Percentiles rank a stretch among this genome's conserved stretches.
Evolutionary conservation across 2,888 invertebrate genomes (phyloP).

Genomic region (Leptinotarsa rubiginosa): DNA sequence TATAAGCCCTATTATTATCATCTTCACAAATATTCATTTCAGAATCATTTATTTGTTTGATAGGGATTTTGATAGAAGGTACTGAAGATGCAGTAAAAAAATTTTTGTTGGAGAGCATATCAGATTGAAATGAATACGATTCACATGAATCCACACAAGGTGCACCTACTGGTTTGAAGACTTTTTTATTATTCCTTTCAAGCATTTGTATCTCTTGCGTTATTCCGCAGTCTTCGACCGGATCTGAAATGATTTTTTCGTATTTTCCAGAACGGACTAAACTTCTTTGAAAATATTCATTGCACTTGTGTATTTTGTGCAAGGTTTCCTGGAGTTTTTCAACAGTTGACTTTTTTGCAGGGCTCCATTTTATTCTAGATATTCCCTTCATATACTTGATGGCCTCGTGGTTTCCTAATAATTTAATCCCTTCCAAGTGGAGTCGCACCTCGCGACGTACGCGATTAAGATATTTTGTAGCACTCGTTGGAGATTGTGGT

Average conservation of each 20-base stretch:
- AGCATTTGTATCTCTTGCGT: slow-evolving; percentile 23
- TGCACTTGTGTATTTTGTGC: slow-evolving; percentile 14
- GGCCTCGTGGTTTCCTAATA: slow-evolving; percentile 23
- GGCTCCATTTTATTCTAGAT: slow-evolving; percentile 25
- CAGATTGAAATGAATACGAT: not conserved
- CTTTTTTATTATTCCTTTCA: not conserved
- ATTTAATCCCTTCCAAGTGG: slow-evolving; percentile 26
- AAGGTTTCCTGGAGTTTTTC: slow-evolving; percentile 26
- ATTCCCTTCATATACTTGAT: slow-evolving; percentile 27
- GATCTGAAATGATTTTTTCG: slow-evolving; percentile 11
- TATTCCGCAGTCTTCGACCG: not conserved
- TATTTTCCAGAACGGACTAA: not conserved
- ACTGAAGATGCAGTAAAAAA: not conserved
- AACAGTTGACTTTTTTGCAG: slow-evolving; percentile 12
- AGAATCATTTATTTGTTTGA: not conserved
- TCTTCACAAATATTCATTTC: not conserved
- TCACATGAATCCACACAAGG: not conserved
- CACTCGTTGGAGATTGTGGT: not conserved
- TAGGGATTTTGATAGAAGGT: not conserved
- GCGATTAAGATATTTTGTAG: slow-evolving; percentile 22
- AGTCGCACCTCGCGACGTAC: slow-evolving; percentile 20
- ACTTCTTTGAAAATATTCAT: not conserved
- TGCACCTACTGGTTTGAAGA: not conserved
- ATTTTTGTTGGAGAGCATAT: slow-evolving; percentile 5
- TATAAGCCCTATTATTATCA: not conserved